Evolutionary conservation across 1,140 invertebrate genomes (phyloP).

Genomic region (Chlorops oryzae): DNA sequence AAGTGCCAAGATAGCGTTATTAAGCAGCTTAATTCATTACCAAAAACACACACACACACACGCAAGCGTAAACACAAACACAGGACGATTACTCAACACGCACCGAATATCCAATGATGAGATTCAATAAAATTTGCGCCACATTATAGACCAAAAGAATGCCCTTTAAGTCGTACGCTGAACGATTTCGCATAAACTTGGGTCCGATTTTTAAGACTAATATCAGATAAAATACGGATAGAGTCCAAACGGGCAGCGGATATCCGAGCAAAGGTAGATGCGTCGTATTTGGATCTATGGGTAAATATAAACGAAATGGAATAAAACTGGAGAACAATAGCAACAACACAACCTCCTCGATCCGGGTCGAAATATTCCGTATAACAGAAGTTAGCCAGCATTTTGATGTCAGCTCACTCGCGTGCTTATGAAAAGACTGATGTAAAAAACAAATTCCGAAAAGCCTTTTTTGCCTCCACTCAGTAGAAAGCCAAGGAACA

Average conservation of each 20-base stretch:
- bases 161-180: constrained; percentile 68
- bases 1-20: neutral
- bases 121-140: constrained; percentile 51
- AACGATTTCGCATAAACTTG: constrained; percentile 70
- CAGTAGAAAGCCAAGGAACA: no score
- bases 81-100: constrained; percentile 1
- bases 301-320: no score
- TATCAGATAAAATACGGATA: constrained; percentile 66
- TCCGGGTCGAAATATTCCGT: no score
- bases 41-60: neutral
- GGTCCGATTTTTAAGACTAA: constrained; percentile 60
- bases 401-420: no score
- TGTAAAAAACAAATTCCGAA: no score
- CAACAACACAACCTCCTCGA: no score
- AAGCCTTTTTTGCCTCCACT: no score
- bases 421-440: no score
- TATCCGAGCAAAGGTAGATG: constrained; percentile 67
- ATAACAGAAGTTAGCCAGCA: no score
- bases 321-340: no score
- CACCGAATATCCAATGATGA: neutral
- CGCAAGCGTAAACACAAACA: neutral
- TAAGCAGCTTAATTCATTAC: neutral
- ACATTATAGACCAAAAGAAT: constrained; percentile 73
- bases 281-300: no score
- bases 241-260: constrained; percentile 62